A percentile compares a stretch with the other conserved stretches of the same genome.
Conservation (phyloP, 2,797 vertebrate genomes). For the Callimico goeldii region DNA sequence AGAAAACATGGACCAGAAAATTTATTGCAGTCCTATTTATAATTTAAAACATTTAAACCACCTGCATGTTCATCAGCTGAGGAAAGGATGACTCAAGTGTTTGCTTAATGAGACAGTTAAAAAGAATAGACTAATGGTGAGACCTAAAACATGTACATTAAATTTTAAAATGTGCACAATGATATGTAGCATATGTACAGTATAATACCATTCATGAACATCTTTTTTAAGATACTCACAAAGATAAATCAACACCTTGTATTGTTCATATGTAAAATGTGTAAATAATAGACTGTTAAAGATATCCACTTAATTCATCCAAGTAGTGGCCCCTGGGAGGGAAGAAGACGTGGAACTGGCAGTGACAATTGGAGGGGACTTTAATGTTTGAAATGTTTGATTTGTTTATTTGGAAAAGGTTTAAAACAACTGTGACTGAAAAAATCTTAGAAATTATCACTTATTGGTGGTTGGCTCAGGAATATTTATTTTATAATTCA, state of each 20-base stretch:
- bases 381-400: not conserved
- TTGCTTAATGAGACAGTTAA: not conserved
- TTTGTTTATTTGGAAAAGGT: not conserved
- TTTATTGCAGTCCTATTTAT: not conserved
- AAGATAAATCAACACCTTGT: not conserved
- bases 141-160: not conserved
- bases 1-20: not conserved
- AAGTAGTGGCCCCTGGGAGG: not conserved
- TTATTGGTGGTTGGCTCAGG: not conserved
- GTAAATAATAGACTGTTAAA: not conserved
- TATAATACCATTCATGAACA: not conserved
- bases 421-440: not conserved
- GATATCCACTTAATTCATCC: not conserved
- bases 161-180: not conserved
- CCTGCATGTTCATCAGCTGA: not conserved
- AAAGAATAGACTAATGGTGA: not conserved
- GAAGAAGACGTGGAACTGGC: not conserved
- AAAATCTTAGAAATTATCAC: not conserved
- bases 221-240: not conserved
- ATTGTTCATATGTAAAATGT: not conserved
- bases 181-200: not conserved
- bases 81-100: not conserved
- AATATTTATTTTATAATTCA: not conserved
- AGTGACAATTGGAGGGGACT: not conserved
- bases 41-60: not conserved